phyloP scores from a whole-genome alignment of 2,888 invertebrate genomes.

The Mechanitis mazaeus region DNA sequence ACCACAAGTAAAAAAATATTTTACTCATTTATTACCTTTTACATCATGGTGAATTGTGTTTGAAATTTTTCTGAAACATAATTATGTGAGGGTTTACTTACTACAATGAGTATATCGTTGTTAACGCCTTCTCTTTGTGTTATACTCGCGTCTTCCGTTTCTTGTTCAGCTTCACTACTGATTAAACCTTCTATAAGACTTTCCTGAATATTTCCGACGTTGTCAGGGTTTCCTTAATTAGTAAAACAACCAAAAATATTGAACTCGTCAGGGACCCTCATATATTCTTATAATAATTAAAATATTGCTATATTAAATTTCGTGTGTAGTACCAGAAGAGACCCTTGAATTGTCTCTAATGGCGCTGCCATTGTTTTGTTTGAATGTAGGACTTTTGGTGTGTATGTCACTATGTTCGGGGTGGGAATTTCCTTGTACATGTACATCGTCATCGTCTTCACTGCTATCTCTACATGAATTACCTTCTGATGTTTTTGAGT shows the following conservation, averaged over 20 bases:
- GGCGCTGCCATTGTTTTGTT: slow-evolving; percentile 49
- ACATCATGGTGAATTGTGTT: slow-evolving; percentile 35
- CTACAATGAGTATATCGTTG: slow-evolving; percentile 62
- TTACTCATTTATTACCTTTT: slow-evolving; percentile 66
- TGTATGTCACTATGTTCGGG: slow-evolving; percentile 61
- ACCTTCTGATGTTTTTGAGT: slow-evolving; percentile 52
- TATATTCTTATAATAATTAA: slow-evolving; percentile 49
- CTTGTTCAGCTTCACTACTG: slow-evolving; percentile 66
- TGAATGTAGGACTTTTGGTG: slow-evolving; percentile 56
- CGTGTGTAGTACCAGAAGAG: slow-evolving; percentile 67
- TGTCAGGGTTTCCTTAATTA: slow-evolving; percentile 71
- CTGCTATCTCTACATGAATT: slow-evolving; percentile 58
- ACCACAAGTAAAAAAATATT: slow-evolving; percentile 65
- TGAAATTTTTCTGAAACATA: slow-evolving; percentile 26
- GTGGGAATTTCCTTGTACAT: slow-evolving; percentile 66
- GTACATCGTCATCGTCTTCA: slow-evolving; percentile 75
- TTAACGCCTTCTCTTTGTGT: slow-evolving; percentile 55
- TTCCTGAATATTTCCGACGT: slow-evolving; percentile 65
- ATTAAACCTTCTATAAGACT: slow-evolving; percentile 72
- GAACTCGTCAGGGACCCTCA: slow-evolving; percentile 72
- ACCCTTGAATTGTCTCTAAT: slow-evolving; percentile 59
- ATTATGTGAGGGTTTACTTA: slow-evolving; percentile 63
- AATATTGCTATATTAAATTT: slow-evolving; percentile 47
- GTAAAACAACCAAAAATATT: slow-evolving; percentile 75
- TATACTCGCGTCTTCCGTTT: slow-evolving; percentile 71